Conservation (phyloP, 2,888 invertebrate species). For the Alsophila aescularia region DNA sequence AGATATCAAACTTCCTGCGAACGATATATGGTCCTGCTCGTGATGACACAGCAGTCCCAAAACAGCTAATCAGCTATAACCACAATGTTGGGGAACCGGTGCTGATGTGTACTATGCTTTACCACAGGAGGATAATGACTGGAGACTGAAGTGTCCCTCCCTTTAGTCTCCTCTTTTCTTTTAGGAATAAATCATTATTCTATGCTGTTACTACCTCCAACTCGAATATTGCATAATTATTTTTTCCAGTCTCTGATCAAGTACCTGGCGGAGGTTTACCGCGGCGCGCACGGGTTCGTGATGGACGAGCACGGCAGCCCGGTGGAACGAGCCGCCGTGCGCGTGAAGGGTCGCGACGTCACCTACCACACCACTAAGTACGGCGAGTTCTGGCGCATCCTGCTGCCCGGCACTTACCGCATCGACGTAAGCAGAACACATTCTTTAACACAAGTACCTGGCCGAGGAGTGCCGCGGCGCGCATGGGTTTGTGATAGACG, state of each 20-base stretch:
- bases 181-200: too few relatives aligned
- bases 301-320: constrained; percentile 91
- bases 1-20: too few relatives aligned
- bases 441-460: constrained; percentile 90
- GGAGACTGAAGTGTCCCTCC: too few relatives aligned
- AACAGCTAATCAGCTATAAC: too few relatives aligned
- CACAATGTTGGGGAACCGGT: too few relatives aligned
- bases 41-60: too few relatives aligned
- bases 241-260: constrained; percentile 88
- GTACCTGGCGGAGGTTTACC: constrained; percentile 93
- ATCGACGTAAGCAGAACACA: constrained; percentile 87
- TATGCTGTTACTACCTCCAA: too few relatives aligned
- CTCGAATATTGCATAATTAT: too few relatives aligned
- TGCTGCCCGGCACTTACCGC: constrained; percentile 94
- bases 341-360: constrained; percentile 92
- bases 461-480: constrained; percentile 95
- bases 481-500: constrained; percentile 93
- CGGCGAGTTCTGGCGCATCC: constrained; percentile 97
- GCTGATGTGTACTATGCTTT: too few relatives aligned
- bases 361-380: constrained; percentile 93
- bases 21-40: too few relatives aligned
- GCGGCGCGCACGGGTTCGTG: constrained; percentile 95
- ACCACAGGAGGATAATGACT: too few relatives aligned
- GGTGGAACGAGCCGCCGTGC: constrained; percentile 90
- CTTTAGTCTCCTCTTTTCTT: too few relatives aligned